Base-by-base conservation (phyloP, 2,888 invertebrate species). In the Lapara coniferarum region DNA sequence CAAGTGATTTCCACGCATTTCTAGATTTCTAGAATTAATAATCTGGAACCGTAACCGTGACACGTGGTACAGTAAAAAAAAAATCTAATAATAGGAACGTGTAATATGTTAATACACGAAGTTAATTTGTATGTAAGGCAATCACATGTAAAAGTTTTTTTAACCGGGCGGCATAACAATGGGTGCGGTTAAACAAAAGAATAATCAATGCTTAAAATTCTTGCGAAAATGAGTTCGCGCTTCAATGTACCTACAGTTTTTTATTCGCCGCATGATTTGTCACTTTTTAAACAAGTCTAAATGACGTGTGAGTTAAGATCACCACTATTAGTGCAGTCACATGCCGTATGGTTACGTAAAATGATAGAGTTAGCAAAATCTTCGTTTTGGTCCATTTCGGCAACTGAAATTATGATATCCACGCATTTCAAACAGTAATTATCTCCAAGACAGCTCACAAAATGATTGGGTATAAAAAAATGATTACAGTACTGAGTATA, bases 71-170 rank as follows among this genome's bases (percentile, higher is more conserved):
- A 57, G 25, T 12, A 44, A 46, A 59, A 63, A 63, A 63, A 49
- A 49, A 5, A n/a, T 46, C 19, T 63, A 49, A 49, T 12, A 49
- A 49, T 63, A 63, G 49, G 63, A 19, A 19, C 63, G 25, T 63
- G 49, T 63, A 19, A 49, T 63, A 63, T 63, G 63, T 63, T 63
- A 63, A 63, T 63, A 46, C 19, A 16, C 49, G 13, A 63, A 63
- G 49, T 63, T 63, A 63, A 63, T 63, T 63, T 63, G 63, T 63
- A 63, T 63, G 63, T 63, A 63, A 63, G 63, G 49, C 63, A 63
- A 63, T 63, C 46, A 19, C 63, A 63, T 63, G 63, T 63, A 63
- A 63, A 63, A 63, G 46, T 49, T 63, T 63, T 63, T 63, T 63
- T 63, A 63, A 63, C 63, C 13, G 30, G 63, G 19, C 49, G 46